These are phyloP conservation scores for Aphelenchoides avenae DNA, from an alignment of 1,140 invertebrate genomes.

Conservation along the genomic window DNA sequence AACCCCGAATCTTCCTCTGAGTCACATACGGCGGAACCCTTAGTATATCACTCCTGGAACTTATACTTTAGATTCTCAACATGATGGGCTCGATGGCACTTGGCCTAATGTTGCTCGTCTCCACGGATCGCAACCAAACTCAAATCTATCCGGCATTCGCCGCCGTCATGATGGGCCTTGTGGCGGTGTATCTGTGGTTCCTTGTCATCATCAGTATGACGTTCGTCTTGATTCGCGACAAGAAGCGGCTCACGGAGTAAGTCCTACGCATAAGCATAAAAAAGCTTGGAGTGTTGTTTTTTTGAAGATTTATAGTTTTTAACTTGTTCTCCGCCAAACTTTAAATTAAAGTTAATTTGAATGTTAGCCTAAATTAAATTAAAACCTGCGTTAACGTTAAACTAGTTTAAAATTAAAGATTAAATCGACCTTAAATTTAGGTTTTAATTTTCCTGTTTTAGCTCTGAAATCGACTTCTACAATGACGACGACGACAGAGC, in stretches of 20 bases:
- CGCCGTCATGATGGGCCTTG: conserved; percentile 20
- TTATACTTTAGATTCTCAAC: conserved; percentile 20
- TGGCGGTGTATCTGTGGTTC: conserved; percentile 35
- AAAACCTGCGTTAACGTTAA: not conserved
- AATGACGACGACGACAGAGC: conserved; percentile 9
- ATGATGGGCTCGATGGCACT: conserved; percentile 33
- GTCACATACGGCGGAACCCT: too few relatives aligned
- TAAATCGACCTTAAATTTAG: not conserved
- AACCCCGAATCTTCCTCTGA: too few relatives aligned
- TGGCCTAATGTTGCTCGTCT: conserved; percentile 24
- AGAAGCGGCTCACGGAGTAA: conserved; percentile 18
- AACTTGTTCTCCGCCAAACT: not conserved
- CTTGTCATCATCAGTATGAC: conserved; percentile 33
- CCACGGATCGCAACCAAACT: conserved; percentile 26
- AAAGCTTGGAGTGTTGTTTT: not conserved
- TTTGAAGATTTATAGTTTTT: not conserved
- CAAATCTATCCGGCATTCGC: conserved; percentile 32
- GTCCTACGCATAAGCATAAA: not conserved
- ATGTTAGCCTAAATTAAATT: too few relatives aligned
- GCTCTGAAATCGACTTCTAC: not conserved
- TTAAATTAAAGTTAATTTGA: not conserved
- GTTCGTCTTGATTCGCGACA: conserved; percentile 41
- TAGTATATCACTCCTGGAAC: too few relatives aligned
- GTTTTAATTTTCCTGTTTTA: not conserved
- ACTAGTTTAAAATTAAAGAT: not conserved